Conservation (phyloP, 2,113 vertebrate genomes). For the Nyctibius bracteatus region DNA sequence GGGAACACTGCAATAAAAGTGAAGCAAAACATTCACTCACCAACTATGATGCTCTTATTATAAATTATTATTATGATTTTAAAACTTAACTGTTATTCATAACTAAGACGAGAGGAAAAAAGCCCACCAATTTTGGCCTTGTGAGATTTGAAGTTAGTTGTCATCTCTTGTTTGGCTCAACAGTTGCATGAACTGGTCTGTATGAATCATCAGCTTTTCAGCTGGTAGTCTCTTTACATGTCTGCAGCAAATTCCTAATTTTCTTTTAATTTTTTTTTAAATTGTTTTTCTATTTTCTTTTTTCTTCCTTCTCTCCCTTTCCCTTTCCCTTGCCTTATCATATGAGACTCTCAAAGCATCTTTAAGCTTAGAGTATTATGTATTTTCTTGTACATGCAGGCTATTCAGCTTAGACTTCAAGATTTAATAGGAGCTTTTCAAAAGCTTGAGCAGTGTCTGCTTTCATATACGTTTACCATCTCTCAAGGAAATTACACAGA, state of each 20-base stretch:
- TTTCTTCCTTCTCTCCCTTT: neutral
- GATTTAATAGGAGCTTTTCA: neutral
- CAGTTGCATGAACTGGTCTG: neutral
- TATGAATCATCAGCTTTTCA: conserved; percentile 10
- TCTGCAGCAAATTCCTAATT: neutral
- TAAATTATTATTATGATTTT: neutral
- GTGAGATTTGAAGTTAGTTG: neutral
- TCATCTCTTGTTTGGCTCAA: neutral
- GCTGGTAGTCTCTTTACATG: neutral
- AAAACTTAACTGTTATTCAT: neutral
- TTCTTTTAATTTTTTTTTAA: neutral
- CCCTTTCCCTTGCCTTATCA: neutral
- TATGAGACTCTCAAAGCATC: neutral
- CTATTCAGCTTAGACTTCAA: neutral
- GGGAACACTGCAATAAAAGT: neutral
- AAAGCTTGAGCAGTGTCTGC: neutral
- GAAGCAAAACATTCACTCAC: neutral
- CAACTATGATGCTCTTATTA: neutral
- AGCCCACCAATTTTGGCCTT: neutral
- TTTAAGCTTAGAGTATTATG: neutral
- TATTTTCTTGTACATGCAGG: neutral
- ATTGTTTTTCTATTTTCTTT: no score
- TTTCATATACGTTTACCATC: neutral
- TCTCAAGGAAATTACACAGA: neutral
- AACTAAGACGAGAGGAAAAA: neutral